Evolutionary conservation across 2,113 vertebrate species (phyloP).

Genomic region (Oncorhynchus kisutch): DNA sequence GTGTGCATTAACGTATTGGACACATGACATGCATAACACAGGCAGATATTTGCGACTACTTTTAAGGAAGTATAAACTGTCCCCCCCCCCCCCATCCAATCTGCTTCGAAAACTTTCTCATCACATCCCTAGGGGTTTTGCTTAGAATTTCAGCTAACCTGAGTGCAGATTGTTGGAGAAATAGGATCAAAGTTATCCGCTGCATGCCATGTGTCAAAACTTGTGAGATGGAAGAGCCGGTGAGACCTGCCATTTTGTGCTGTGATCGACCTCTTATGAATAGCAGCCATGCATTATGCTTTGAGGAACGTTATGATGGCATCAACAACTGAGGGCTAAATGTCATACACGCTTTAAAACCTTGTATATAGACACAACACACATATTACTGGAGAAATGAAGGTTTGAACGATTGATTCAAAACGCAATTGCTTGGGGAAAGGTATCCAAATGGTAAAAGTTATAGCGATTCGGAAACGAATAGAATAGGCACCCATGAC

Average conservation of each 20-base stretch:
- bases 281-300: conserved; percentile 73
- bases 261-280: conserved; percentile 81
- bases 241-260: conserved; percentile 95
- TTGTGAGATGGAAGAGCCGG: conserved; percentile 81
- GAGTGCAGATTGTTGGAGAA: conserved; percentile 62
- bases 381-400: conserved; percentile 31
- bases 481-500: conserved; percentile 40
- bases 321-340: conserved; percentile 72
- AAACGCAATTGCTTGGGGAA: conserved; percentile 32
- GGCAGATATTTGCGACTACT: conserved; percentile 10
- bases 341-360: conserved; percentile 72
- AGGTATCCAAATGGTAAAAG: conserved; percentile 51
- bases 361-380: conserved; percentile 45
- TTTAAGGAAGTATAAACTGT: conserved; percentile 39
- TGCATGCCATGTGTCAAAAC: conserved; percentile 79
- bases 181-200: conserved; percentile 73
- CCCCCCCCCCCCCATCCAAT: conserved; percentile 30
- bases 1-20: conserved; percentile 35
- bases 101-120: conserved; percentile 59
- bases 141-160: conserved; percentile 48
- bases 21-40: conserved; percentile 26
- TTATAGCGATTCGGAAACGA: conserved; percentile 44
- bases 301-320: conserved; percentile 75
- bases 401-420: conserved; percentile 31
- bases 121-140: conserved; percentile 40